These are phyloP conservation scores for Arge pagana DNA, from an alignment of 2,888 invertebrate genomes.

Conservation along the genomic window DNA sequence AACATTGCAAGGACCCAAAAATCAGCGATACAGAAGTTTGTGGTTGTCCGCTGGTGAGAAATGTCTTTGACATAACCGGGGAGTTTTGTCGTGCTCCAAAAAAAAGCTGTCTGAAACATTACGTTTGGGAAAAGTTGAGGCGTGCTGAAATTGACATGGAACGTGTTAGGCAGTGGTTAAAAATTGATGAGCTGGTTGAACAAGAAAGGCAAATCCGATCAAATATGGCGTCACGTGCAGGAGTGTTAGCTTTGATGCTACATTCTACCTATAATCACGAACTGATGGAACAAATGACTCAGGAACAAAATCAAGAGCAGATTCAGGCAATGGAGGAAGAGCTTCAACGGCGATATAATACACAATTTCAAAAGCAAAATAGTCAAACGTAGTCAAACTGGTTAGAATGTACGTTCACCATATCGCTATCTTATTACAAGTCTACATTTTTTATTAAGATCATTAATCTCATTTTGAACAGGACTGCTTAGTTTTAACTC, in stretches of 20 bases:
- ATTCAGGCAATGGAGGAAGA: slow-evolving; percentile 61
- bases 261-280: slow-evolving; percentile 97
- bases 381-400: background rate
- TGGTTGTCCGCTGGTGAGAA: slow-evolving; percentile 86
- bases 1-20: slow-evolving; percentile 94
- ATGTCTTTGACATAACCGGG: slow-evolving; percentile 82
- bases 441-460: too few species aligned
- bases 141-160: slow-evolving; percentile 96
- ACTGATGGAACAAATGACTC: slow-evolving; percentile 74
- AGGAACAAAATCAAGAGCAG: slow-evolving; percentile 62
- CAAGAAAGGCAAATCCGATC: slow-evolving; percentile 86
- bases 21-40: slow-evolving; percentile 88
- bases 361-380: slow-evolving; percentile 21
- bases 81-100: slow-evolving; percentile 89
- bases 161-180: slow-evolving; percentile 87
- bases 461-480: too few species aligned
- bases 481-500: too few species aligned
- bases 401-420: too few species aligned
- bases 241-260: slow-evolving; percentile 91
- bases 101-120: slow-evolving; percentile 88
- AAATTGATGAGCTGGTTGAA: slow-evolving; percentile 91
- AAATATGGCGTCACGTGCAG: slow-evolving; percentile 79
- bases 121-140: slow-evolving; percentile 94
- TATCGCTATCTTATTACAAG: too few species aligned
- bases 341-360: slow-evolving; percentile 49